phyloP scores from a whole-genome alignment of 2,113 vertebrate genomes.

The Pseudorhombus dupliciocellatus region DNA sequence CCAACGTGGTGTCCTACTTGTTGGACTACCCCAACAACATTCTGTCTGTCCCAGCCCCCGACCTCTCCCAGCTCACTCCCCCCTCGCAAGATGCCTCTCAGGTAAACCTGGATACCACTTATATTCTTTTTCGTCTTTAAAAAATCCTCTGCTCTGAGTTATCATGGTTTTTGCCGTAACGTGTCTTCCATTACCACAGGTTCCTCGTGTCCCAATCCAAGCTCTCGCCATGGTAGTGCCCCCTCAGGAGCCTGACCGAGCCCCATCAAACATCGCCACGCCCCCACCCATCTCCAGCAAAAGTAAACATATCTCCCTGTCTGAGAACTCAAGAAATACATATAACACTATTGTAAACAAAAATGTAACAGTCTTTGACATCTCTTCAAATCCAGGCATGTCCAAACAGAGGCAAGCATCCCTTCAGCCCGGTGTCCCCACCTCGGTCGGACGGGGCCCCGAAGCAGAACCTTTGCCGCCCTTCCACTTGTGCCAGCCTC shows the following conservation, averaged over 20 bases:
- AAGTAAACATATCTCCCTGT: conserved; percentile 80
- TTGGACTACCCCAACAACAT: conserved; percentile 99
- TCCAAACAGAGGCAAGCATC: conserved; percentile 96
- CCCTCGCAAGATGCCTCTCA: conserved; percentile 97
- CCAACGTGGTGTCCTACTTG: conserved; percentile 98
- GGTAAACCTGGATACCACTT: conserved; percentile 76
- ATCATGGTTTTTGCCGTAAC: neutral
- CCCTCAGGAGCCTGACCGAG: conserved; percentile 96
- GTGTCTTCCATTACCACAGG: conserved; percentile 73
- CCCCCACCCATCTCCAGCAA: conserved; percentile 89
- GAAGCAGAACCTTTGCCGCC: conserved; percentile 93
- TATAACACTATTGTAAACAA: neutral
- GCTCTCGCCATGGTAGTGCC: conserved; percentile 98
- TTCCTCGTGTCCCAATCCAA: conserved; percentile 97
- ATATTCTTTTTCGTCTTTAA: neutral
- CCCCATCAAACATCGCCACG: conserved; percentile 88
- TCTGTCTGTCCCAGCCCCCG: conserved; percentile 90
- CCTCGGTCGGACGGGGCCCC: conserved; percentile 68
- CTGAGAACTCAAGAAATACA: neutral
- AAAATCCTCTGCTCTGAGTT: neutral
- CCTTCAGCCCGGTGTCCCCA: conserved; percentile 86
- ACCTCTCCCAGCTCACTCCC: conserved; percentile 93
- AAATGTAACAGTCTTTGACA: neutral
- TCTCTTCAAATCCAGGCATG: conserved; percentile 81
- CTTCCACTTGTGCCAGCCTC: conserved; percentile 97